phyloP scores from a whole-genome alignment of 2,888 invertebrate genomes.

The Pelosia muscerda region DNA sequence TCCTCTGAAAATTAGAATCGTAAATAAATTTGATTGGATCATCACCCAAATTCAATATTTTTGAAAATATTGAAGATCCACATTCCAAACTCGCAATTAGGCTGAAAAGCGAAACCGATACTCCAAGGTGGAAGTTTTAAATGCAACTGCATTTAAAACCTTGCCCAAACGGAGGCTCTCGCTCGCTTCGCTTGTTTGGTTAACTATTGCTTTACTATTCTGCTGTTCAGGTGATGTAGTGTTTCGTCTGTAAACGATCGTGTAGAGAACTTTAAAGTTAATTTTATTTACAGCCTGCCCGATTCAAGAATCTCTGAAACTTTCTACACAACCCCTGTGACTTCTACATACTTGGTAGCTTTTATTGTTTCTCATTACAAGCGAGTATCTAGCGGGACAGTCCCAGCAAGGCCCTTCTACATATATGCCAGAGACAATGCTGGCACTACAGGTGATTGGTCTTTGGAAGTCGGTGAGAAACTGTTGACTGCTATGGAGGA shows the following conservation, averaged over 20 bases:
- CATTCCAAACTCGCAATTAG: no score
- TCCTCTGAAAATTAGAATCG: no score
- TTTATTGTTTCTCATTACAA: slow-evolving; percentile 93
- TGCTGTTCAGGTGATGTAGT: neutral
- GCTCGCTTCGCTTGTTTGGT: no score
- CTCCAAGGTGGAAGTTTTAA: no score
- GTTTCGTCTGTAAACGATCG: neutral
- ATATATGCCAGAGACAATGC: slow-evolving; percentile 80
- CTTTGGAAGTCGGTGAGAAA: slow-evolving; percentile 77
- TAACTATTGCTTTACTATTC: no score
- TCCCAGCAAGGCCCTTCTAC: slow-evolving; percentile 65
- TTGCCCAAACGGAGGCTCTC: no score
- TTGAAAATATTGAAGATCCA: no score
- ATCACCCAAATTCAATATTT: no score
- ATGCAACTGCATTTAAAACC: no score
- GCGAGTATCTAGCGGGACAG: slow-evolving; percentile 55
- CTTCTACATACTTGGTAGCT: slow-evolving; percentile 95
- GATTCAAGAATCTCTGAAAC: slow-evolving; percentile 67
- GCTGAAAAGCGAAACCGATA: no score
- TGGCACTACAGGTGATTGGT: slow-evolving; percentile 73
- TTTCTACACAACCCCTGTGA: slow-evolving; percentile 88
- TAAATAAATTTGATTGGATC: no score
- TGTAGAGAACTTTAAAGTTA: neutral
- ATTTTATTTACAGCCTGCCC: slow-evolving; percentile 39
- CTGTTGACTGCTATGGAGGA: slow-evolving; percentile 84